These are phyloP conservation scores for Takifugu rubripes DNA, from an alignment of 2,797 vertebrate genomes.

Conservation along the genomic window DNA sequence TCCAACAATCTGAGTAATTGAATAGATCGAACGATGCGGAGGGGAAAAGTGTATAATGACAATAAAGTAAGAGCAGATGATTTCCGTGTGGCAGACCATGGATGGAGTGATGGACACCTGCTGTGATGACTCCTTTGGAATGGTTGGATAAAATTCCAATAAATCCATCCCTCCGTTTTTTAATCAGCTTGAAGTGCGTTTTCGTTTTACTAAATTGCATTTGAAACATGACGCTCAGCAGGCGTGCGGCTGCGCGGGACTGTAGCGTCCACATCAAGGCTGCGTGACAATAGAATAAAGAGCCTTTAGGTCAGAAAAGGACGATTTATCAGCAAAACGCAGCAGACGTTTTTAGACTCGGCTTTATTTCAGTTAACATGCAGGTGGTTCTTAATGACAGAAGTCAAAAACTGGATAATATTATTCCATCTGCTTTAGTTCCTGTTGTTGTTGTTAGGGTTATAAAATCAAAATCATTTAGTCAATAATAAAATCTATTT, in stretches of 20 bases:
- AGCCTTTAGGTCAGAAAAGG: slow-evolving; percentile 11
- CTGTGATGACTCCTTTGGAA: slow-evolving; percentile 11
- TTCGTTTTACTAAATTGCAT: slow-evolving; percentile 67
- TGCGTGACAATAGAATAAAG: slow-evolving; percentile 29
- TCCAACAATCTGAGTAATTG: slow-evolving; percentile 76
- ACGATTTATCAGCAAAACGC: slow-evolving; percentile 2
- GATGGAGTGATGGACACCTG: slow-evolving; percentile 25
- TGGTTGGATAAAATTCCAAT: slow-evolving; percentile 38
- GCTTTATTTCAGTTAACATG: no score
- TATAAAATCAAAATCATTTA: no score
- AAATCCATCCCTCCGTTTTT: slow-evolving; percentile 44
- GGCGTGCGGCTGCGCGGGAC: slow-evolving; percentile 14
- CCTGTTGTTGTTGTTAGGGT: no score
- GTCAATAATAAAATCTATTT: no score
- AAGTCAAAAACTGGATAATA: no score
- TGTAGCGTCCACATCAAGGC: slow-evolving; percentile 33
- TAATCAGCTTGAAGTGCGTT: slow-evolving; percentile 71
- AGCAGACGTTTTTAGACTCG: no score
- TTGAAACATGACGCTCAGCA: slow-evolving; percentile 39
- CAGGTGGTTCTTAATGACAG: no score
- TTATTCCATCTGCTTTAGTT: no score
- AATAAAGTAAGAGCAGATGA: slow-evolving; percentile 66
- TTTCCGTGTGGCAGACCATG: slow-evolving; percentile 17
- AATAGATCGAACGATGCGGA: slow-evolving; percentile 73
- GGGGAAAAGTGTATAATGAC: slow-evolving; percentile 68